Conservation (phyloP, 2,888 invertebrate species). For the Mechanitis messenoides region DNA sequence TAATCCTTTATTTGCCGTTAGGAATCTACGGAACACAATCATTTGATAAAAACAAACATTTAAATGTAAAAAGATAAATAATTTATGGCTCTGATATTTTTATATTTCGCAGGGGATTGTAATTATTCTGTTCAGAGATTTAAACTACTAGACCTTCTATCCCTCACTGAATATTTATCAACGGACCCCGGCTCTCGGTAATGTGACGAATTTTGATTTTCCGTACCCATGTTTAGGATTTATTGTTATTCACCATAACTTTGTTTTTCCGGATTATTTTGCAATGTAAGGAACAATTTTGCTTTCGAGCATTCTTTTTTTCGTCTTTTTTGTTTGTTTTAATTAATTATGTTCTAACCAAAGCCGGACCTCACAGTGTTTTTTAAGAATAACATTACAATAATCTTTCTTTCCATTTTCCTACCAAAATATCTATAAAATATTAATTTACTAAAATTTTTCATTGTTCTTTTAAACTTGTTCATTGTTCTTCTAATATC, state of each 20-base stretch:
- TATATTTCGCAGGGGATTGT: conserved; percentile 21
- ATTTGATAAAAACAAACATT: background rate
- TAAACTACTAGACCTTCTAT: conserved; percentile 20
- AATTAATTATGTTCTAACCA: too few species aligned
- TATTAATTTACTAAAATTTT: too few species aligned
- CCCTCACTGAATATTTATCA: conserved; percentile 38
- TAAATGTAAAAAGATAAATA: background rate
- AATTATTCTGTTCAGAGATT: conserved; percentile 21
- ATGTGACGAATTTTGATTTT: conserved; percentile 33
- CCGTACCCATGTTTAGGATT: conserved; percentile 20
- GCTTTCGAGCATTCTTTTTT: background rate
- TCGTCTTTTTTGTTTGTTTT: too few species aligned
- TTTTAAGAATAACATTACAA: too few species aligned
- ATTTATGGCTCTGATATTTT: conserved; percentile 12
- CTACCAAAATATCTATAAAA: too few species aligned
- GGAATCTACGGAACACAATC: too few species aligned
- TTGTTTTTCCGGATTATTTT: too few species aligned
- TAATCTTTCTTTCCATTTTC: too few species aligned
- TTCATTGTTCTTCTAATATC: too few species aligned
- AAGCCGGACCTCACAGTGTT: too few species aligned
- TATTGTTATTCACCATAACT: conserved; percentile 15
- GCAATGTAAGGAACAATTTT: background rate
- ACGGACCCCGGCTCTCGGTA: conserved; percentile 24
- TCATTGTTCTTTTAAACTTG: too few species aligned
- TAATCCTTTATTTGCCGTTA: too few species aligned